Evolutionary conservation across 1,140 invertebrate species (phyloP), one percentile per base, ranked within the genome.

Genomic region (Gerris buenoi): DNA sequence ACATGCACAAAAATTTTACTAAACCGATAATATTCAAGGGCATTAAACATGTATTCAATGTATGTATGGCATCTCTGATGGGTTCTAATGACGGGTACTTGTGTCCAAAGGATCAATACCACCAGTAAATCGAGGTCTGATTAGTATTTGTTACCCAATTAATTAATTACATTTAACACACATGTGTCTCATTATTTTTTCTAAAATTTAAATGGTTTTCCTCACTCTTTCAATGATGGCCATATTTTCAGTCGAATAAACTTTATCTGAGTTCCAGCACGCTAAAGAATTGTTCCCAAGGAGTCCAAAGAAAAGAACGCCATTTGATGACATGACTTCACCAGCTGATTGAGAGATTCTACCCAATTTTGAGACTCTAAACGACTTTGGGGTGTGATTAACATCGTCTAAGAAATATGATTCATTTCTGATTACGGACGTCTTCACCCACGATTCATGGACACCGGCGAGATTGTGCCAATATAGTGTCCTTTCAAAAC

Each of bases 381-480:
- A 73, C 2, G 66, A 67, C n/a, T 66, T 26, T 25, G 70, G 63
- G 14, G 69, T 66, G 10, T 65, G 61, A 18, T 72, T 67, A 26
- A 68, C 68, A 13, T 72, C 67, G 5, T 72, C 67, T 18, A 29
- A 22, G 57, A 75, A 72, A 1, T 70, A 23, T 2, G 73, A 66
- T 27, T 69, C 60, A 60, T 76, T 76, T 63, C 71, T 64, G 0
- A 91, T 73, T 0, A 86, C 73, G 2, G 79, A 82, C 0, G 88
- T 84, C 0, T 79, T 78, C 0, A 90, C 86, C 60, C 81, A 82
- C 65, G 84, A 84, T 76, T 90, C 88, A 0, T 82, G 83, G 1
- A 78, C 80, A 63, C 87, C 86, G 0, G 88, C 86, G 67, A 91
- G 76, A 0, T 87, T 81, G 74, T 90, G 88, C 78, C 88, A 91